Percentiles rank a stretch among this genome's conserved stretches.
Conservation (phyloP, 2,113 vertebrate species). For the Odontesthes bonariensis region DNA sequence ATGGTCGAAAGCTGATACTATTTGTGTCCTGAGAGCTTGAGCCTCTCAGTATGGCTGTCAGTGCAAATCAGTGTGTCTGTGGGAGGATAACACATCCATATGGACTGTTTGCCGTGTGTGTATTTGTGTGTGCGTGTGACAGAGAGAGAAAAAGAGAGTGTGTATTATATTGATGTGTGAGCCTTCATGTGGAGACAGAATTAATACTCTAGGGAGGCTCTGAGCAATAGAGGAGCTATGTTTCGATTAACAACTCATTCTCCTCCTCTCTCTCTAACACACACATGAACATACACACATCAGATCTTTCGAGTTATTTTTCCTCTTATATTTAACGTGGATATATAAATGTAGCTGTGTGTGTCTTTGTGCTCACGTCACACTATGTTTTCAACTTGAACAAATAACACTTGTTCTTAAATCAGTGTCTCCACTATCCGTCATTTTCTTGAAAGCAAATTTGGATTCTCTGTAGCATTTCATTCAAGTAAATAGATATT, state of each 20-base stretch:
- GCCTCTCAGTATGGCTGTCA: constrained; percentile 63
- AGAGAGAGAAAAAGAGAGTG: constrained; percentile 2
- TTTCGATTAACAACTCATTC: constrained; percentile 60
- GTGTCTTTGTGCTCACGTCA: neutral
- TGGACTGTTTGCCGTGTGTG: constrained; percentile 54
- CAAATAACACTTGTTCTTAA: neutral
- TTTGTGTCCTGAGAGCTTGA: constrained; percentile 64
- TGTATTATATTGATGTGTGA: constrained; percentile 59
- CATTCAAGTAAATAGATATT: too few relatives aligned
- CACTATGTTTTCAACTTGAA: neutral
- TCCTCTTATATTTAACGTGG: neutral
- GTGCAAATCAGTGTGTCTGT: constrained; percentile 61
- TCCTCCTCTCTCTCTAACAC: neutral
- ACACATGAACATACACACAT: constrained; percentile 20
- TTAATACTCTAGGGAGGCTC: constrained; percentile 53
- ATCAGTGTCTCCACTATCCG: neutral
- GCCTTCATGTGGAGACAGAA: constrained; percentile 64
- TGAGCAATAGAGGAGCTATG: constrained; percentile 41
- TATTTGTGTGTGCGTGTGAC: constrained; percentile 22
- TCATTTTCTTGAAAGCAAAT: neutral
- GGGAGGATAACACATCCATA: constrained; percentile 69
- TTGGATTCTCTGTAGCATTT: too few relatives aligned
- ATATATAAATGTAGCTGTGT: neutral
- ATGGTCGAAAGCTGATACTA: constrained; percentile 62
- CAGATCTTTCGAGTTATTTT: neutral